These are phyloP conservation scores for Hyperopisus bebe DNA, from an alignment of 2,113 vertebrate genomes.

Conservation along the genomic window DNA sequence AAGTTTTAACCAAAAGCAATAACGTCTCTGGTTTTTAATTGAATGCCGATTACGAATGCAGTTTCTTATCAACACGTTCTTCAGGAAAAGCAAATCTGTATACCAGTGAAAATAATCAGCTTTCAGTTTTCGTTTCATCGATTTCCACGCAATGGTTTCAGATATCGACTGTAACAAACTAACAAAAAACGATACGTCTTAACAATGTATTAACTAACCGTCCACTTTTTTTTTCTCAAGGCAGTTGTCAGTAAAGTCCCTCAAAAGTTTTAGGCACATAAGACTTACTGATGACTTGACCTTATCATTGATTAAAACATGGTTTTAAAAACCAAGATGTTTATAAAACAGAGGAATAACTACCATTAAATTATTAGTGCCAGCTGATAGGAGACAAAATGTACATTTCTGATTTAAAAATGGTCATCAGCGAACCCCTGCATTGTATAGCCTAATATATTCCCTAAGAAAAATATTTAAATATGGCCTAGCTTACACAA, in stretches of 20 bases:
- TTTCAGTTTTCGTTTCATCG: constrained; percentile 3
- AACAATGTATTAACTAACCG: background rate
- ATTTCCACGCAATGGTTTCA: background rate
- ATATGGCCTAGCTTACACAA: background rate
- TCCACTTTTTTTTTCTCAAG: background rate
- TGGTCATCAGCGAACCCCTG: background rate
- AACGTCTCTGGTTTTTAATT: background rate
- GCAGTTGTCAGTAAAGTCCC: background rate
- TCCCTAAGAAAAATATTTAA: no score
- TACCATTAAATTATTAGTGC: background rate
- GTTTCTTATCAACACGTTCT: background rate
- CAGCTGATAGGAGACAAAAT: background rate
- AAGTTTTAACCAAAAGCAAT: background rate
- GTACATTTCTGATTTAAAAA: background rate
- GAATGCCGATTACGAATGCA: background rate
- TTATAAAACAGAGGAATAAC: background rate
- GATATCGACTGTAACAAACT: background rate
- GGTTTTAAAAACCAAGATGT: background rate
- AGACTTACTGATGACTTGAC: background rate
- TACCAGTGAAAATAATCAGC: background rate
- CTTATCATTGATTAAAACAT: background rate
- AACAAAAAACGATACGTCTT: background rate
- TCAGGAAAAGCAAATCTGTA: background rate
- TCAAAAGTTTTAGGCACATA: background rate
- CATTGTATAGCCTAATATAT: background rate